These are phyloP conservation scores for Achatina immaculata DNA, from an alignment of 1,140 invertebrate species.

Conservation along the genomic window DNA sequence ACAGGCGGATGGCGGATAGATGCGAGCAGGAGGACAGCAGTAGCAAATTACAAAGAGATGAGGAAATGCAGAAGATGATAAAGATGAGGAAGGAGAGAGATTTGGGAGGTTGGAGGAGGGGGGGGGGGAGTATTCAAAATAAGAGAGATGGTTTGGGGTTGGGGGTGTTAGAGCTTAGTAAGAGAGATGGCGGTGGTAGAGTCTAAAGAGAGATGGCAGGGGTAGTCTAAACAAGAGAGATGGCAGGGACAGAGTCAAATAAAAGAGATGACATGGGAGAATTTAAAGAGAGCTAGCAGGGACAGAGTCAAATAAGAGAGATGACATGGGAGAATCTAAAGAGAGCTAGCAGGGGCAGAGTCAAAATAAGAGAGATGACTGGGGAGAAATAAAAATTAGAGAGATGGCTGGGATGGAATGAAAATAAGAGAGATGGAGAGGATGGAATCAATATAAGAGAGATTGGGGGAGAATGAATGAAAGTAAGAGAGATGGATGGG, in stretches of 20 bases:
- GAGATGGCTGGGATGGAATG: not conserved
- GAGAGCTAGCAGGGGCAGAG: not conserved
- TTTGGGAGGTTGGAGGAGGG: not conserved
- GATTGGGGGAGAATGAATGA: not conserved
- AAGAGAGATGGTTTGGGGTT: not conserved
- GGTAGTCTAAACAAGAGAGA: slow-evolving; percentile 20
- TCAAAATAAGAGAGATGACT: not conserved
- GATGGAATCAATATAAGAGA: not conserved
- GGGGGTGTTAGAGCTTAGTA: slow-evolving; percentile 6
- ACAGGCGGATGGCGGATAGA: not conserved
- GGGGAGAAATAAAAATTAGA: not conserved
- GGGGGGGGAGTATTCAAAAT: not conserved
- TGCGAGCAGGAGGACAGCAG: not conserved
- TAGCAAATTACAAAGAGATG: not conserved
- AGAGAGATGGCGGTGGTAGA: not conserved
- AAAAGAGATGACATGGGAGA: not conserved
- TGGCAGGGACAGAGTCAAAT: not conserved
- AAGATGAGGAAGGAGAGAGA: not conserved
- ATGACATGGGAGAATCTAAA: not conserved
- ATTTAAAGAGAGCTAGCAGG: not conserved
- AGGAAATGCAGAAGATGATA: not conserved
- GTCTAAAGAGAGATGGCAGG: not conserved
- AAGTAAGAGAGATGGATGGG: not conserved
- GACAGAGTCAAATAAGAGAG: not conserved
- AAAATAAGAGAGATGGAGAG: not conserved